Conservation (phyloP, 2,113 vertebrate genomes). For the Poeciliopsis occidentalis region DNA sequence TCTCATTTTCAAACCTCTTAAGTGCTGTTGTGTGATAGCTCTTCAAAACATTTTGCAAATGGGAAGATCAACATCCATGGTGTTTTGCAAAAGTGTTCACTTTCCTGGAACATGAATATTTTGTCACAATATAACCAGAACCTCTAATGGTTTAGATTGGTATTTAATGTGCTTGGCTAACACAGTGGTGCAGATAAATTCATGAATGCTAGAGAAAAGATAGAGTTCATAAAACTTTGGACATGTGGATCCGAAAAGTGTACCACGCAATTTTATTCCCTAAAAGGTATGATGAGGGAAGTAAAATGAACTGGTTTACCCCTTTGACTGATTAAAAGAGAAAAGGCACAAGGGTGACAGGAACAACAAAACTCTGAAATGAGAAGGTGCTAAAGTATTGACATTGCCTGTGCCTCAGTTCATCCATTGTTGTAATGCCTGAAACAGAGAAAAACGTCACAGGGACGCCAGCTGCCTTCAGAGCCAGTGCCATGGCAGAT, state of each 20-base stretch:
- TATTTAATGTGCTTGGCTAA: neutral
- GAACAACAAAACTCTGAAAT: constrained; percentile 9
- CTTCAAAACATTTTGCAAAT: neutral
- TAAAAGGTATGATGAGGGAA: neutral
- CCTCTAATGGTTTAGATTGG: neutral
- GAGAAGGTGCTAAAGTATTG: constrained; percentile 21
- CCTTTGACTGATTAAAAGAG: neutral
- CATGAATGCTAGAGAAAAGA: neutral
- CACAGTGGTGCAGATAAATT: neutral
- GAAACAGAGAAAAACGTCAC: constrained; percentile 27
- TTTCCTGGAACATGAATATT: neutral
- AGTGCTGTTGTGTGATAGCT: neutral
- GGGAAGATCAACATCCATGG: neutral
- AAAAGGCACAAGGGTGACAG: constrained; percentile 40
- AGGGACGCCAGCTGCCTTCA: constrained; percentile 65
- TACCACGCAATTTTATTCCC: neutral
- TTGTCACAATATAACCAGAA: neutral
- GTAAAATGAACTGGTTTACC: neutral
- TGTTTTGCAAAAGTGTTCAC: neutral
- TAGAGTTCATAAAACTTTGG: neutral
- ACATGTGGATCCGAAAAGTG: neutral
- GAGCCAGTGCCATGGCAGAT: constrained; percentile 75
- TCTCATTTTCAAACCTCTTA: neutral
- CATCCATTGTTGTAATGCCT: constrained; percentile 51
- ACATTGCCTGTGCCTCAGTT: constrained; percentile 19